A percentile compares a stretch with the other conserved stretches of the same genome.
These are phyloP conservation scores for Oreochromis aureus DNA, from an alignment of 2,113 vertebrate species.

Conservation along the genomic window DNA sequence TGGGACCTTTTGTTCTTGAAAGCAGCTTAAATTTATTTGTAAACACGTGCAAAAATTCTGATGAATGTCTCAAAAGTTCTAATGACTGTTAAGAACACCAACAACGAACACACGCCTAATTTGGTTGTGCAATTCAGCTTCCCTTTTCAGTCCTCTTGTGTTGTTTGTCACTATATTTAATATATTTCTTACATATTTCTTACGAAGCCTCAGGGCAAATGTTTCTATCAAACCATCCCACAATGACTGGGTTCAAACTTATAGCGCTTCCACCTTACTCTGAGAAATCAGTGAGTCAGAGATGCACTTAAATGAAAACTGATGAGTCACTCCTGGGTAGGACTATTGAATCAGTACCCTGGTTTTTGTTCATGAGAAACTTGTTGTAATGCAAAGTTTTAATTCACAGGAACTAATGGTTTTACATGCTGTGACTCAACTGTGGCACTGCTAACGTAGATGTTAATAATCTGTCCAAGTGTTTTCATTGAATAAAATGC, in stretches of 20 bases:
- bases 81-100: not conserved
- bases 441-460: not conserved
- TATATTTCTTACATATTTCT: not conserved
- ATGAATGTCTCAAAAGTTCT: not conserved
- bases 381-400: not conserved
- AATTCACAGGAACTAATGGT: not conserved
- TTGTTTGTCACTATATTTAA: not conserved
- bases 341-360: not conserved
- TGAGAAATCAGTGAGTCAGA: not conserved
- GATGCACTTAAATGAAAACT: not conserved
- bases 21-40: not conserved
- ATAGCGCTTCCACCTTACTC: not conserved
- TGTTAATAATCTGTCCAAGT: not conserved
- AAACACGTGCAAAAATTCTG: not conserved
- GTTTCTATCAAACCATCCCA: not conserved
- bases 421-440: not conserved
- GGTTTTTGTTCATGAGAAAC: not conserved
- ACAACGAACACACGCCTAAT: not conserved
- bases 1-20: not conserved
- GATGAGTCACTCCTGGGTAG: constrained; percentile 1
- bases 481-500: not conserved
- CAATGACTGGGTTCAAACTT: not conserved
- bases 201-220: not conserved
- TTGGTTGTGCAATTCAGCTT: not conserved
- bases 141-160: not conserved